Evolutionary conservation across 2,113 vertebrate genomes (phyloP), one percentile per base, ranked within the genome.

Genomic region (Tupaia chinensis): DNA sequence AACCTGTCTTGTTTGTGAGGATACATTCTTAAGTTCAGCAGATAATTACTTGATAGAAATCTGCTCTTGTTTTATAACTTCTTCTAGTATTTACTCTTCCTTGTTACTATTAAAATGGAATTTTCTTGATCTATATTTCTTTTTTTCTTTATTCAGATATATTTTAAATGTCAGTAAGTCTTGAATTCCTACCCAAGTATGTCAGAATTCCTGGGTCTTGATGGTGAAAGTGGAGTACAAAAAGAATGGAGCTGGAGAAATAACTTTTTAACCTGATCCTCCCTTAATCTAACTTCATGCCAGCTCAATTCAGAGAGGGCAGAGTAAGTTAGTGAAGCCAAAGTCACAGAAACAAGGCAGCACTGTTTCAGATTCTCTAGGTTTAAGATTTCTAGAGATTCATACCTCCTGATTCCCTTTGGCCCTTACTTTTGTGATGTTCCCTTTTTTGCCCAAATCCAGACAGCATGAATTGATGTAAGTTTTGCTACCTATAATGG

Each of bases 361-460:
- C 58, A 80, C 11, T n/a, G 14, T 20, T 79, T 66, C 10, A 7
- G 17, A 27, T 20, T 89, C 11, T 93, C 70, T 68, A 81, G 70
- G 27, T 44, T 44, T 44, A 44, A 44, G 44, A 44, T 44, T 44
- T 44, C 44, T 44, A 44, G 44, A 44, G 44, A 44, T 44, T 44
- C 44, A 66, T 68, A 56, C 13, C 68, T 87, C 22, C n/a, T 94
- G 66, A 81, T 84, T 97, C 54, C 22, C 93, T 79, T 81, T 90
- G 13, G 22, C 54, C 19, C 9, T 25, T 69, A 87, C 16, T 22
- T 66, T 22, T 66, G 11, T 34, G 19, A 5, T 58, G 1, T 60
- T 91, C 32, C 61, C 79, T 91, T 77, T 66, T 68, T 72, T 82
- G 44, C 54, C 13, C 73, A 65, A 93, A 27, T 87, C 25, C 17